Evolutionary conservation across 2,113 vertebrate genomes (phyloP).

Genomic region (Triplophysa rosa): DNA sequence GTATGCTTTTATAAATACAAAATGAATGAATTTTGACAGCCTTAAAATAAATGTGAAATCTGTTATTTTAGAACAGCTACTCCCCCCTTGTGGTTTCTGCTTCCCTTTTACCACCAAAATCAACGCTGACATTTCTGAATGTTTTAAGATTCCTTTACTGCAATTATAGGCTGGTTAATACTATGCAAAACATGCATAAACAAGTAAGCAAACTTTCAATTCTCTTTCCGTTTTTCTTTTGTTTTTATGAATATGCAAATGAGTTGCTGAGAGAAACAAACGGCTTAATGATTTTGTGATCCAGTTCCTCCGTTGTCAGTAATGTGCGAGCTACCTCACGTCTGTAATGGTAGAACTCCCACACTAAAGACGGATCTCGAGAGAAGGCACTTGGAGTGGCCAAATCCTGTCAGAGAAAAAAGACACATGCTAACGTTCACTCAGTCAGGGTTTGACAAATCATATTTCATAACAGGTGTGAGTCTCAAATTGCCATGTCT

Average conservation of each 20-base stretch:
- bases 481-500: too few species aligned
- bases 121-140: not conserved
- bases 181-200: not conserved
- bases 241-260: too few species aligned
- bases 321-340: slow-evolving; percentile 70
- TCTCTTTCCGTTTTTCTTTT: too few species aligned
- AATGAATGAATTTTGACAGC: too few species aligned
- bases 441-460: too few species aligned
- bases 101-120: not conserved
- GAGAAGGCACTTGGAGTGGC: slow-evolving; percentile 88
- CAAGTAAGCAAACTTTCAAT: not conserved
- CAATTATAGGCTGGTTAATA: not conserved
- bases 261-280: not conserved
- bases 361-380: slow-evolving; percentile 87
- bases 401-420: slow-evolving; percentile 72
- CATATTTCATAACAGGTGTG: too few species aligned
- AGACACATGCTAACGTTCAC: not conserved
- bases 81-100: slow-evolving; percentile 1
- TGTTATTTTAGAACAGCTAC: not conserved
- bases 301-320: not conserved
- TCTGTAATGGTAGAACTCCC: slow-evolving; percentile 98
- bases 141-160: not conserved
- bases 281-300: not conserved
- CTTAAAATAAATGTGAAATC: too few species aligned
- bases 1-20: too few species aligned